Percentiles rank a stretch among this genome's conserved stretches.
phyloP scores from a whole-genome alignment of 2,888 invertebrate species.

The Erebia ligea region DNA sequence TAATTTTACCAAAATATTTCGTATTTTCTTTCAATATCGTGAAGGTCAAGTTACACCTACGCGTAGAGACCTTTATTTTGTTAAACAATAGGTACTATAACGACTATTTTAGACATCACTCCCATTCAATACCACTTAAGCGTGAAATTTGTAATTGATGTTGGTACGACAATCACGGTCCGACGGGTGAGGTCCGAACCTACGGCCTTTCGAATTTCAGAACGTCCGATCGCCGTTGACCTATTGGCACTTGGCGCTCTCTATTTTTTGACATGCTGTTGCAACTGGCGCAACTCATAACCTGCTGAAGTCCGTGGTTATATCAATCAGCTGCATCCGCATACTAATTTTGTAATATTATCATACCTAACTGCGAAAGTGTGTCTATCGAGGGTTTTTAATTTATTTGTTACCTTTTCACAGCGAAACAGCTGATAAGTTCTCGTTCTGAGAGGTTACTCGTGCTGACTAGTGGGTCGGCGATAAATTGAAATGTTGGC shows the following conservation, averaged over 20 bases:
- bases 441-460: no score
- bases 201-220: constrained; percentile 8
- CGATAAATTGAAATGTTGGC: no score
- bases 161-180: not conserved
- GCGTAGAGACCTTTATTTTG: not conserved
- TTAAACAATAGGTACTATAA: not conserved
- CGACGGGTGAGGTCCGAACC: not conserved
- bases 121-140: not conserved
- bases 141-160: constrained; percentile 12
- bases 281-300: not conserved
- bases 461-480: no score
- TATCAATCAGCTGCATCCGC: not conserved
- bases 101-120: not conserved
- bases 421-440: no score
- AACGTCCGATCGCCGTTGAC: constrained; percentile 2
- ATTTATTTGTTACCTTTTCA: no score
- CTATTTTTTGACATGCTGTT: constrained; percentile 1
- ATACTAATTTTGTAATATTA: not conserved
- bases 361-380: not conserved
- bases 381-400: no score
- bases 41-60: not conserved
- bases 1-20: not conserved
- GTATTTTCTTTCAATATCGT: not conserved
- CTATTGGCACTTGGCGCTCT: not conserved
- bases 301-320: not conserved